A percentile compares a stretch with the other conserved stretches of the same genome.
Conservation (phyloP, 1,140 invertebrate genomes). For the Zaprionus africanus region DNA sequence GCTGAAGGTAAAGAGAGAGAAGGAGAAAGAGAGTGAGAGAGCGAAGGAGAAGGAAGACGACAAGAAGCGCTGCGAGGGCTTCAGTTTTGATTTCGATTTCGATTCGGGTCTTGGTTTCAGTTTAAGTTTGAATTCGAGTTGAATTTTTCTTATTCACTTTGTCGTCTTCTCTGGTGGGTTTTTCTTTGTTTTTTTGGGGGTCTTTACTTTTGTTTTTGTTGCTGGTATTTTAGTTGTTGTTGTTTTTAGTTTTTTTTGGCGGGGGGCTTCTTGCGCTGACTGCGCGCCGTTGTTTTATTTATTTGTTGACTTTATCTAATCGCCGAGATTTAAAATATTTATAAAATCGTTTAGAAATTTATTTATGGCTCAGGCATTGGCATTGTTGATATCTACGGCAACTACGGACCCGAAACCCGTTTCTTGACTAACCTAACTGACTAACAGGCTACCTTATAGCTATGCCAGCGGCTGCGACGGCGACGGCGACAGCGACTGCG, state of each 20-base stretch:
- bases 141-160: constrained; percentile 30
- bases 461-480: constrained; percentile 28
- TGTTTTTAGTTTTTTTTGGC: constrained; percentile 22
- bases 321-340: constrained; percentile 83
- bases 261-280: constrained; percentile 37
- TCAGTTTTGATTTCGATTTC: constrained; percentile 46
- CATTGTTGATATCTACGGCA: constrained; percentile 73
- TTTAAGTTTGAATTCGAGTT: constrained; percentile 25
- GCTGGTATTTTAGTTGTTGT: neutral
- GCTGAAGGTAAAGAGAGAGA: neutral
- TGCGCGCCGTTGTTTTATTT: constrained; percentile 74
- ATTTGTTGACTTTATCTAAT: constrained; percentile 84
- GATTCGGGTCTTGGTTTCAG: constrained; percentile 41
- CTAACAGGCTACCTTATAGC: constrained; percentile 52
- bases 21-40: neutral
- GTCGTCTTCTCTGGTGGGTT: constrained; percentile 42
- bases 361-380: constrained; percentile 77
- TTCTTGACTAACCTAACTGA: constrained; percentile 45
- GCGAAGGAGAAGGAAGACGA: constrained; percentile 1
- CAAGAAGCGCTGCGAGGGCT: constrained; percentile 50
- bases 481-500: constrained; percentile 33
- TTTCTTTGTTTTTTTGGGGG: constrained; percentile 18
- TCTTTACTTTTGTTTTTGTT: constrained; percentile 30
- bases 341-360: constrained; percentile 83
- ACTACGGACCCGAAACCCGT: constrained; percentile 55